A percentile compares a stretch with the other conserved stretches of the same genome.
phyloP scores from a whole-genome alignment of 2,113 vertebrate species.

The Neoarius graeffei region DNA sequence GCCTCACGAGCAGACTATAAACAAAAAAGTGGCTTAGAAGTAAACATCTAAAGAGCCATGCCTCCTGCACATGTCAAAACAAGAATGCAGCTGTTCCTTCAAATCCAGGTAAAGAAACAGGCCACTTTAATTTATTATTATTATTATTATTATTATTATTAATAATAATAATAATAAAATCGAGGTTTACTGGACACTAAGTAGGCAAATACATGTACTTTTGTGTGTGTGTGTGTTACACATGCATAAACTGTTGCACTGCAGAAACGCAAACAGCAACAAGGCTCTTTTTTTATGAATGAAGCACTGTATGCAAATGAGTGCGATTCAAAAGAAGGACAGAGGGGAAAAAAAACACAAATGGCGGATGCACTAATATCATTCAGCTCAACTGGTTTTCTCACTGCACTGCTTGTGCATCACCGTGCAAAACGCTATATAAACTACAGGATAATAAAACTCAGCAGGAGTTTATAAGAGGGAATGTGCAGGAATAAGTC shows the following conservation, averaged over 20 bases:
- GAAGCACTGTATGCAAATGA: conserved; percentile 82
- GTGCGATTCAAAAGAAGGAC: conserved; percentile 63
- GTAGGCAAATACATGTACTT: not conserved
- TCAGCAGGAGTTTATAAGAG: too few species aligned
- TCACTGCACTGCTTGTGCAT: not conserved
- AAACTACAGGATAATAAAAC: not conserved
- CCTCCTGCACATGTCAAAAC: not conserved
- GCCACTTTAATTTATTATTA: not conserved
- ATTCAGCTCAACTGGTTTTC: not conserved
- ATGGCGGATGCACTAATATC: conserved; percentile 66
- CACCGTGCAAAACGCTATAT: not conserved
- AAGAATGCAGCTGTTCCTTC: not conserved
- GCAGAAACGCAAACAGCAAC: not conserved
- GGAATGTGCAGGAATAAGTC: not conserved
- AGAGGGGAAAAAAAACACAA: conserved; percentile 54
- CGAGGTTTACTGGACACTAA: too few species aligned
- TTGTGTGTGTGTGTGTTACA: not conserved
- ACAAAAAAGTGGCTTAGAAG: not conserved
- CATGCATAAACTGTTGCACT: not conserved
- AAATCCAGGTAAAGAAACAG: not conserved
- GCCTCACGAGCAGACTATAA: not conserved
- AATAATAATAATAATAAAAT: too few species aligned
- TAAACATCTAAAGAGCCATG: not conserved
- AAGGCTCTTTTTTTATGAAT: conserved; percentile 78
- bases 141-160: too few species aligned